Evolutionary conservation across 2,888 invertebrate species (phyloP).

Genomic region (Trachelus tabidus): DNA sequence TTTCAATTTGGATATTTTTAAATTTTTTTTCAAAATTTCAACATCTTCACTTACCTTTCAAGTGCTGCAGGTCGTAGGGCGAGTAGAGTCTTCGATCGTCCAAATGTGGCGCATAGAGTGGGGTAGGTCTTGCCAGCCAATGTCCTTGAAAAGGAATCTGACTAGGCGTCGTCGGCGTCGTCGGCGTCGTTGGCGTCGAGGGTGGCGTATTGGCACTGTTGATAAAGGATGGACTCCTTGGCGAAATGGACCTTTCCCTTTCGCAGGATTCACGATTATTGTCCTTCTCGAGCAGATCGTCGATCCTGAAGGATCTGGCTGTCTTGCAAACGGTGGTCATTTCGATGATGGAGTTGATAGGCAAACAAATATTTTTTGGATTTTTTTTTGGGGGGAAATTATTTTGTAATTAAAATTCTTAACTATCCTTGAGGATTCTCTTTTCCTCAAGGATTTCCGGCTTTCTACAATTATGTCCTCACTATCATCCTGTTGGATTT

Average conservation of each 20-base stretch:
- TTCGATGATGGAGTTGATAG: neutral
- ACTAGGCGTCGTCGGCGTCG: slow-evolving; percentile 10
- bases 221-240: neutral
- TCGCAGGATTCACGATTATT: slow-evolving; percentile 10
- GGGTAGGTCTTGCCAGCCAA: slow-evolving; percentile 20
- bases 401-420: neutral
- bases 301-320: slow-evolving; percentile 20
- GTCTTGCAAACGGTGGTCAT: slow-evolving; percentile 13
- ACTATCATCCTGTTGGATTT: neutral
- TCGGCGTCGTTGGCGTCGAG: slow-evolving; percentile 10
- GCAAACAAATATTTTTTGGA: neutral
- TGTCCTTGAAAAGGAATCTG: slow-evolving; percentile 15
- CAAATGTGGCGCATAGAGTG: slow-evolving; percentile 12
- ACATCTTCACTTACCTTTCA: slow-evolving; percentile 7
- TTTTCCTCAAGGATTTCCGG: neutral
- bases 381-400: no score
- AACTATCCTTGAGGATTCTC: neutral
- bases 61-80: slow-evolving; percentile 12
- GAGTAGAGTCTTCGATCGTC: slow-evolving; percentile 13
- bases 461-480: neutral
- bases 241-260: slow-evolving; percentile 11
- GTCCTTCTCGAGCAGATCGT: slow-evolving; percentile 11
- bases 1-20: neutral
- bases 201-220: slow-evolving; percentile 5
- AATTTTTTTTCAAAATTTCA: no score